phyloP scores from a whole-genome alignment of 2,888 invertebrate species.

The Brenthis ino region DNA sequence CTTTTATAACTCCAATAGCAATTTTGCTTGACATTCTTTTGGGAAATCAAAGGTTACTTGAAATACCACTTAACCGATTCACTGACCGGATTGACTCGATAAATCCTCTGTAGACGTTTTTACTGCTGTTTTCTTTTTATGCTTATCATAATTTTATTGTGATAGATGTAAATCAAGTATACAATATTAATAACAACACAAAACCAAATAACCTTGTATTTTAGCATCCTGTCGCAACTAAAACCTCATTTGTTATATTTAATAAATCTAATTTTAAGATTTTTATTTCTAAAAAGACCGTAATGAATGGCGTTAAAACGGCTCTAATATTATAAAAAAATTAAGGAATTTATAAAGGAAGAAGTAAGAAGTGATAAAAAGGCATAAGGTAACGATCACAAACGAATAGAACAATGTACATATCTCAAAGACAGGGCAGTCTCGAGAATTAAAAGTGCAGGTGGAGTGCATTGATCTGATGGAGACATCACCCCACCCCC shows the following conservation, averaged over 20 bases:
- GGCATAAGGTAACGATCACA: constrained; percentile 3
- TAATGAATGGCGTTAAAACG: too few species aligned
- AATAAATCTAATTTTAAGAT: too few species aligned
- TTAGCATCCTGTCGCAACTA: too few species aligned
- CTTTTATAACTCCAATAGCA: constrained; percentile 38
- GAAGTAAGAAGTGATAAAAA: constrained; percentile 13
- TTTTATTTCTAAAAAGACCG: too few species aligned
- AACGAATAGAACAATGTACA: constrained; percentile 38
- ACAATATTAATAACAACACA: background rate
- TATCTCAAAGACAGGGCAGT: constrained; percentile 47
- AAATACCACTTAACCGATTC: constrained; percentile 43
- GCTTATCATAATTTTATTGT: constrained; percentile 38
- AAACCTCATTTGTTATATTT: too few species aligned
- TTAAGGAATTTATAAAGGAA: background rate
- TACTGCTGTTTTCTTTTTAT: constrained; percentile 40
- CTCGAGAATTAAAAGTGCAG: constrained; percentile 78
- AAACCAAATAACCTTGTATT: too few species aligned
- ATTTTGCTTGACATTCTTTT: constrained; percentile 41
- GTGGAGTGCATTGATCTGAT: constrained; percentile 80
- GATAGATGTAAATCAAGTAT: constrained; percentile 23
- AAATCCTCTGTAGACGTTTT: constrained; percentile 41
- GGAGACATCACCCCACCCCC: constrained; percentile 51
- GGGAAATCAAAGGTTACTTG: constrained; percentile 44
- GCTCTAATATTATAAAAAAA: too few species aligned
- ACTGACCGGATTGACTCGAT: constrained; percentile 43